Conservation (phyloP, 64 coral and sea anemone genomes). For the Montipora sp. region DNA sequence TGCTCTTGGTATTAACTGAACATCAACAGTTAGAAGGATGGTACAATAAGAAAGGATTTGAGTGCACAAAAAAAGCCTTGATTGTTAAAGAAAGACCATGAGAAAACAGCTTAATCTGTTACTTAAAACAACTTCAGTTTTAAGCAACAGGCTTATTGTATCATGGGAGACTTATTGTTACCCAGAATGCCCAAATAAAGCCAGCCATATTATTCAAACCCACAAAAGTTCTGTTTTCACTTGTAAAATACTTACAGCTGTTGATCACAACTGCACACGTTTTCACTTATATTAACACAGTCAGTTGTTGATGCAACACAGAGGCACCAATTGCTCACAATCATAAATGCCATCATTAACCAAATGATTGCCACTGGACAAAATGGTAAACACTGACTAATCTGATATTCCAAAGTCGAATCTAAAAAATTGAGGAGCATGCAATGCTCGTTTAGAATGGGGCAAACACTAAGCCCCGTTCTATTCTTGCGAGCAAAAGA, state of each 20-base stretch:
- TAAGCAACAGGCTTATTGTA: not conserved
- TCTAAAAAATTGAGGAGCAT: too few species aligned
- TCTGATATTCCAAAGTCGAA: too few species aligned
- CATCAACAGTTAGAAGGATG: too few species aligned
- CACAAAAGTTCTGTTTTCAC: not conserved
- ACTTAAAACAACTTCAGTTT: not conserved
- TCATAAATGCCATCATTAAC: not conserved
- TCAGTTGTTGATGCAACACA: too few species aligned
- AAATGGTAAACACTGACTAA: too few species aligned
- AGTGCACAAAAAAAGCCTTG: too few species aligned
- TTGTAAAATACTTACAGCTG: not conserved
- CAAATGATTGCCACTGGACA: not conserved
- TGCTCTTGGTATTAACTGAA: too few species aligned
- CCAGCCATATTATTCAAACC: not conserved
- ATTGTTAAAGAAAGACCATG: too few species aligned
- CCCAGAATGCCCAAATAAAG: not conserved
- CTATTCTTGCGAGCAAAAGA: not conserved
- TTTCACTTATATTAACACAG: not conserved
- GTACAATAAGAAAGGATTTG: too few species aligned
- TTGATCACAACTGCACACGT: not conserved
- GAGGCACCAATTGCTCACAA: not conserved
- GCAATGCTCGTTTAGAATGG: not conserved
- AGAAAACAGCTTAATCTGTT: too few species aligned
- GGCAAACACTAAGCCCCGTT: not conserved
- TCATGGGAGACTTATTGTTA: not conserved